A percentile compares a stretch with the other conserved stretches of the same genome.
These are phyloP conservation scores for Centrocercus urophasianus DNA, from an alignment of 2,113 vertebrate genomes.

Conservation along the genomic window DNA sequence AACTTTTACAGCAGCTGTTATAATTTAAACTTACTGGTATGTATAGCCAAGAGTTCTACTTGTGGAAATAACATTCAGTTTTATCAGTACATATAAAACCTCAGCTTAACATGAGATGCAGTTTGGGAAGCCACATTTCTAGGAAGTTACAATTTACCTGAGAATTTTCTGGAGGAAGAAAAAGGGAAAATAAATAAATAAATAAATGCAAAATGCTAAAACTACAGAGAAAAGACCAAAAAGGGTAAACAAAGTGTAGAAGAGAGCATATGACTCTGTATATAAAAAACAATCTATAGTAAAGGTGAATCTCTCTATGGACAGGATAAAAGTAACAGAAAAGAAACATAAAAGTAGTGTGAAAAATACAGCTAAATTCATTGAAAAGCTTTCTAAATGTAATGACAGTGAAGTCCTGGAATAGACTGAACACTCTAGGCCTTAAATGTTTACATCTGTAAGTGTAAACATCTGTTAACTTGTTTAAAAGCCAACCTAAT, in stretches of 20 bases:
- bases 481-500: conserved; percentile 29
- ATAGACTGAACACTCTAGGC: background rate
- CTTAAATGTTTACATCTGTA: background rate
- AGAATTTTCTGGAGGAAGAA: background rate
- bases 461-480: conserved; percentile 51
- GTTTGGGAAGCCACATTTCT: background rate
- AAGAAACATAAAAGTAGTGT: rapidly evolving
- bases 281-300: background rate
- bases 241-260: rapidly evolving
- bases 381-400: background rate
- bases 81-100: background rate
- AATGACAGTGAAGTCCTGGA: background rate
- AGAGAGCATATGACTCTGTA: background rate
- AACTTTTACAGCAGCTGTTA: background rate
- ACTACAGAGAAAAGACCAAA: background rate
- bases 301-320: background rate
- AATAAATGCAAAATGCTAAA: background rate
- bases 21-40: background rate
- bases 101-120: background rate
- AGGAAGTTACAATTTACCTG: background rate
- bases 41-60: background rate
- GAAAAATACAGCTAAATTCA: background rate
- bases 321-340: background rate
- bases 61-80: background rate
- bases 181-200: background rate